Evolutionary conservation across 2,113 vertebrate genomes (phyloP), one percentile per base, ranked within the genome.

Genomic region (Siphamia tubifer): DNA sequence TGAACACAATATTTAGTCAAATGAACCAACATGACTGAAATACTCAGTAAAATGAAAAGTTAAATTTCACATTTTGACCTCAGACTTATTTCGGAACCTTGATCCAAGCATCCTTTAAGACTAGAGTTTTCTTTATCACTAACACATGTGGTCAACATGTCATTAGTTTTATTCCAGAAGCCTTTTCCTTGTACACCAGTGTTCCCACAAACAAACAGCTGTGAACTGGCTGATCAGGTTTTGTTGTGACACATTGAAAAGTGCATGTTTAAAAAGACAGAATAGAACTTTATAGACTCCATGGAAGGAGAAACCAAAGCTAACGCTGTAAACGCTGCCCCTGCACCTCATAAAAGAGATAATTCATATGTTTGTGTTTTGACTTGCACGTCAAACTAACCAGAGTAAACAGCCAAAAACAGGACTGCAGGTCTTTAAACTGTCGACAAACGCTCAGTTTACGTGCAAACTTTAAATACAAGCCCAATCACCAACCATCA

Each of bases 331-430:
- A 82, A 78, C 40, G 21, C 40, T 38, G 35, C 69, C 61, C 44
- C 21, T 79, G 62, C 72, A 55, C 43, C 82, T 77, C 66, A 52
- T 83, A 81, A 87, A 81, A 66, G 44, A 76, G 68, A 86, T 79
- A 77, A 87, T 85, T 84, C 56, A 49, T 70, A 67, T 62, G 81
- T 86, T 79, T 80, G 76, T 83, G 67, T 82, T 71, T 63, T 67
- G 49, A 79, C 65, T 67, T 66, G 54, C 72, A 74, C 56, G 38
- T 79, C 65, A 68, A 56, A 55, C 69, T 35, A 21, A 75, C 71
- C 38, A 0, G 48, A 57, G 69, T 72, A 74, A 86, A 84, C 78
- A 81, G 51, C 78, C 75, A 24, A 30, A 64, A 57, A 48, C 65
- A 63, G 61, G 47, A 66, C 68, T 45, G 27, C 44, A 43, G 75